Conservation (phyloP, 2,797 vertebrate genomes). For the Furcifer pardalis region DNA sequence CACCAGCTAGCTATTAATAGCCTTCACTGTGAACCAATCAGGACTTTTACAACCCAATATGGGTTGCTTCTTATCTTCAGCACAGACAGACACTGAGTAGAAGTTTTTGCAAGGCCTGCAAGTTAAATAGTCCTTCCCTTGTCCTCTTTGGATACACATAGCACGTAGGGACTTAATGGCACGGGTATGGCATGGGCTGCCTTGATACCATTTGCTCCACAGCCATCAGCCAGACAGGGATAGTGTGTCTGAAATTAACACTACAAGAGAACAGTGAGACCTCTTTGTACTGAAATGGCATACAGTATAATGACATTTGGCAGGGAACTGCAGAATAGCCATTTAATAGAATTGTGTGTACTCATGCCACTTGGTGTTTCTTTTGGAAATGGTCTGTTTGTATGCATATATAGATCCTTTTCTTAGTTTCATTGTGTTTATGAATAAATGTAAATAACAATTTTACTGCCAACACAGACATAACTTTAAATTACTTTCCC, state of each 20-base stretch:
- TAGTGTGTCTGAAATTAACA: slow-evolving; percentile 23
- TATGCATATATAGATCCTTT: too few species aligned
- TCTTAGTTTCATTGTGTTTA: background rate
- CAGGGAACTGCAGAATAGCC: background rate
- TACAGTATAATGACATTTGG: background rate
- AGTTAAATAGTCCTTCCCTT: slow-evolving; percentile 6
- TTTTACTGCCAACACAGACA: background rate
- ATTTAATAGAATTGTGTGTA: background rate
- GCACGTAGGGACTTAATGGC: background rate
- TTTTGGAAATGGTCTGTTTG: too few species aligned
- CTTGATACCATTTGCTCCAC: slow-evolving; percentile 20
- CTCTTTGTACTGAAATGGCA: background rate
- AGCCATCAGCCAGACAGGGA: background rate
- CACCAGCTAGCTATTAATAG: slow-evolving; percentile 38
- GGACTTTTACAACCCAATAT: slow-evolving; percentile 32
- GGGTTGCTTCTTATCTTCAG: slow-evolving; percentile 18
- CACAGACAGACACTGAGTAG: background rate
- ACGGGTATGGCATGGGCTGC: background rate
- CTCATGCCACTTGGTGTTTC: background rate
- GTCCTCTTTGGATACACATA: slow-evolving; percentile 16
- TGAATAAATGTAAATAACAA: background rate
- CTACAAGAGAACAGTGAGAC: background rate
- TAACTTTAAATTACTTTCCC: background rate
- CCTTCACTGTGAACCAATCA: slow-evolving; percentile 22
- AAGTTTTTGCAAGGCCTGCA: slow-evolving; percentile 28